Conservation (phyloP, 2,888 invertebrate genomes). For the Tetropium fuscum region DNA sequence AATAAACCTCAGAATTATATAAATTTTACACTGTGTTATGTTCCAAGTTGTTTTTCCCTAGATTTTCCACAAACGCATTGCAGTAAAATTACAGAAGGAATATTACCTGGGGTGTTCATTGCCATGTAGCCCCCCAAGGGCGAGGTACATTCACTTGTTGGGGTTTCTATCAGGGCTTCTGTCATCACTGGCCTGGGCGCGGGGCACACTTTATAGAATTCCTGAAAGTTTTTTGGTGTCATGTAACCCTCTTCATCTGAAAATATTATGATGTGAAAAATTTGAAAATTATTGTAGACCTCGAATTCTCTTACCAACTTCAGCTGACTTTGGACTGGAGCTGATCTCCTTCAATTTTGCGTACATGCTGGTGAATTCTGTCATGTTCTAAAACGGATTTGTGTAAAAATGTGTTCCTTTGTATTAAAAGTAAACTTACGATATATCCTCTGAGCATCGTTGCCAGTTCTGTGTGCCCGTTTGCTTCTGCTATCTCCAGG, state of each 20-base stretch:
- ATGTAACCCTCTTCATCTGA: slow-evolving; percentile 57
- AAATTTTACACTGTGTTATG: no score
- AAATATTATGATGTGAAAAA: no score
- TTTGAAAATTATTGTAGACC: neutral
- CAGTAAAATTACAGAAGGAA: neutral
- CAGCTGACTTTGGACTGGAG: slow-evolving; percentile 46
- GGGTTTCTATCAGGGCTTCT: slow-evolving; percentile 27
- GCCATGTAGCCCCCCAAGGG: slow-evolving; percentile 51
- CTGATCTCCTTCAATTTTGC: slow-evolving; percentile 86
- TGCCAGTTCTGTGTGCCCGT: slow-evolving; percentile 79
- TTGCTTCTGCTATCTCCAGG: slow-evolving; percentile 83
- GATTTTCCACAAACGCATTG: neutral
- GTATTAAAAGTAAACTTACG: slow-evolving; percentile 65
- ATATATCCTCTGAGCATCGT: slow-evolving; percentile 82
- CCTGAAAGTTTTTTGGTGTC: slow-evolving; percentile 56
- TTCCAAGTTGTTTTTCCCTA: no score
- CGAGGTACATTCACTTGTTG: slow-evolving; percentile 45
- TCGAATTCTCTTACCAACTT: slow-evolving; percentile 33
- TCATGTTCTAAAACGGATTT: slow-evolving; percentile 76
- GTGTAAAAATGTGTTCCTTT: slow-evolving; percentile 14
- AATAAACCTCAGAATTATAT: no score
- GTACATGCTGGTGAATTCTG: slow-evolving; percentile 88
- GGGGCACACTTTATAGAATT: slow-evolving; percentile 62
- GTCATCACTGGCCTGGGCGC: slow-evolving; percentile 59
- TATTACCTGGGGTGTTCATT: slow-evolving; percentile 60